Conservation (phyloP, 2,888 invertebrate genomes). For the Microdon myrmicae region DNA sequence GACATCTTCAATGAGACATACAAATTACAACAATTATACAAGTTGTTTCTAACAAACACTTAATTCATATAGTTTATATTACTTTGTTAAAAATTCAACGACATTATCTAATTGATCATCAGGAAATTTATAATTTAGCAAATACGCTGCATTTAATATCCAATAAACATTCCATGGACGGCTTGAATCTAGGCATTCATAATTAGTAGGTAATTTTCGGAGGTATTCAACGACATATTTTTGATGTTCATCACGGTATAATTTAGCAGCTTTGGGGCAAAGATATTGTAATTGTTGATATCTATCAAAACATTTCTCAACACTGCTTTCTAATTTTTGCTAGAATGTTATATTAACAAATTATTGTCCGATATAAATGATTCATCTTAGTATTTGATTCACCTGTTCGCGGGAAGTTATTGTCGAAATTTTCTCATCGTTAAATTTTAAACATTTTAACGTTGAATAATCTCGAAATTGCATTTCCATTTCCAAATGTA, state of each 20-base stretch:
- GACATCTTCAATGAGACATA: slow-evolving; percentile 57
- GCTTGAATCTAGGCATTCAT: slow-evolving; percentile 91
- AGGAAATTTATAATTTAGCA: slow-evolving; percentile 75
- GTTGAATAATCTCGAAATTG: slow-evolving; percentile 60
- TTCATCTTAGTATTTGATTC: slow-evolving; percentile 43
- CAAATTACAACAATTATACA: background rate
- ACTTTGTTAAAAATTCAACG: slow-evolving; percentile 72
- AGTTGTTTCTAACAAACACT: background rate
- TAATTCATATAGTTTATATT: slow-evolving; percentile 33
- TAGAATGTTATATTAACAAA: slow-evolving; percentile 57
- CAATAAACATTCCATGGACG: slow-evolving; percentile 98
- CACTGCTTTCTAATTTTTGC: slow-evolving; percentile 71
- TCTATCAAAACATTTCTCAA: slow-evolving; percentile 69
- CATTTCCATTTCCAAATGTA: slow-evolving; percentile 40
- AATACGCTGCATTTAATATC: slow-evolving; percentile 89
- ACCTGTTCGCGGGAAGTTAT: slow-evolving; percentile 73
- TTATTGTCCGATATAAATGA: slow-evolving; percentile 1
- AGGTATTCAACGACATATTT: slow-evolving; percentile 77
- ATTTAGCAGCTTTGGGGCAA: slow-evolving; percentile 71
- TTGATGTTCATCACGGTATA: slow-evolving; percentile 74
- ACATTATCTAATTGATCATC: slow-evolving; percentile 70
- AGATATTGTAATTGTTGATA: slow-evolving; percentile 68
- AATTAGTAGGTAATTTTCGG: slow-evolving; percentile 74
- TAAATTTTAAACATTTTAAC: slow-evolving; percentile 67
- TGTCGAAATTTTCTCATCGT: slow-evolving; percentile 73